These are phyloP conservation scores for Sylvicapra grimmia DNA, from an alignment of 2,113 vertebrate species.

Conservation along the genomic window DNA sequence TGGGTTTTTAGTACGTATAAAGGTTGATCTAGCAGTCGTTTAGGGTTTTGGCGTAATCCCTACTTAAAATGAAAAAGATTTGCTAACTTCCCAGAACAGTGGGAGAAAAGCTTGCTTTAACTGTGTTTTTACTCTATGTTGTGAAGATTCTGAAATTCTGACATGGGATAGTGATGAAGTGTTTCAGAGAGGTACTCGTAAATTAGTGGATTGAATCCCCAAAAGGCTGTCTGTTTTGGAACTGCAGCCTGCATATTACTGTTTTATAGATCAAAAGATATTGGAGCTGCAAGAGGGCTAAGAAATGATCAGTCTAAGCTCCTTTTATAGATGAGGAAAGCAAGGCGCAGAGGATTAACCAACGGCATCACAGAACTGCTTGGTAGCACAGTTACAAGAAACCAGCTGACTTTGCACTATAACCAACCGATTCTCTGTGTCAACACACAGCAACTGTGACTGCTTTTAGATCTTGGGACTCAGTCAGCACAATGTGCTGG, in stretches of 20 bases:
- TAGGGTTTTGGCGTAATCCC: not conserved
- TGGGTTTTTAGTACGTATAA: not conserved
- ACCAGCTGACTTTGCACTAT: not conserved
- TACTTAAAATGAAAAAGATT: slow-evolving; percentile 29
- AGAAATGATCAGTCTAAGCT: not conserved
- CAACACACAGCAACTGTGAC: not conserved
- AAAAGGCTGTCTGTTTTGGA: not conserved
- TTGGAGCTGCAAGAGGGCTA: not conserved
- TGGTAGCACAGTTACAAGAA: not conserved
- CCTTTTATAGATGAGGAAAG: not conserved
- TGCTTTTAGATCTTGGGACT: not conserved
- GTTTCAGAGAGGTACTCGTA: not conserved
- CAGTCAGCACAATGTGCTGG: not conserved
- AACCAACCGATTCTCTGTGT: not conserved
- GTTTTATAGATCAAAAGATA: not conserved
- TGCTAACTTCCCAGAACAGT: slow-evolving; percentile 21
- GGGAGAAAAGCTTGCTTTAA: not conserved
- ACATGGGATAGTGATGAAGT: not conserved
- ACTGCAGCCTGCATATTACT: not conserved
- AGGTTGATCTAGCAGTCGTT: not conserved
- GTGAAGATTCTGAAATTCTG: not conserved
- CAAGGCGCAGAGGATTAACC: not conserved
- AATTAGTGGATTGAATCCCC: not conserved
- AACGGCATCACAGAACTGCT: not conserved
- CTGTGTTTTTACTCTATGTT: not conserved